Conservation (phyloP, 1,140 invertebrate genomes). For the Thereuonema tuberculata region DNA sequence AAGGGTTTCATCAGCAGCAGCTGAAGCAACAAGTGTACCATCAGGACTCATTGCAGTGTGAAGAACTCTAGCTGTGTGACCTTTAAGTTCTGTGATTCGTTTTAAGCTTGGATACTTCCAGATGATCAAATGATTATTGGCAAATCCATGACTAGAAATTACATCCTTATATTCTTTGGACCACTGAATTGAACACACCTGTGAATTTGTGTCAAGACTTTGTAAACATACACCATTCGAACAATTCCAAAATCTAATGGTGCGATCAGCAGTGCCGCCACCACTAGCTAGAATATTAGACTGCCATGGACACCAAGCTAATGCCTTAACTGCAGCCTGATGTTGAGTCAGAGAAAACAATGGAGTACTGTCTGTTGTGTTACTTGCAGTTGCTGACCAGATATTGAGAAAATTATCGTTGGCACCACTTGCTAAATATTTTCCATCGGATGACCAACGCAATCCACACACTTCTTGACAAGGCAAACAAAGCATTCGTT, state of each 20-base stretch:
- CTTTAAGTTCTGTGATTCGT: constrained; percentile 44
- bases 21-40: no score
- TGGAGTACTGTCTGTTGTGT: constrained; percentile 40
- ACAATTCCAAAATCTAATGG: constrained; percentile 75
- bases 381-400: constrained; percentile 45
- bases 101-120: constrained; percentile 91
- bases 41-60: no score
- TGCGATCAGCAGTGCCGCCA: constrained; percentile 88
- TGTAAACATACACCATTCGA: constrained; percentile 67
- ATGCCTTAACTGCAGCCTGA: constrained; percentile 48
- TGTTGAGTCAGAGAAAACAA: constrained; percentile 51
- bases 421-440: constrained; percentile 82
- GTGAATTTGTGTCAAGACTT: constrained; percentile 79
- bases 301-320: constrained; percentile 96
- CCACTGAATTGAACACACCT: constrained; percentile 83
- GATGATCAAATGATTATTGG: constrained; percentile 84
- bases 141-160: constrained; percentile 88
- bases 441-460: constrained; percentile 87
- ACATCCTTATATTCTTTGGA: constrained; percentile 88
- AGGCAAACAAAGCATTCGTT: no score
- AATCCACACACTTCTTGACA: constrained; percentile 92
- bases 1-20: no score
- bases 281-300: constrained; percentile 77
- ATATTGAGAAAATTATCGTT: constrained; percentile 92
- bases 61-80: no score